Evolutionary conservation across 2,797 vertebrate genomes (phyloP), one percentile per base, ranked within the genome.

Genomic region (Mastacembelus armatus): DNA sequence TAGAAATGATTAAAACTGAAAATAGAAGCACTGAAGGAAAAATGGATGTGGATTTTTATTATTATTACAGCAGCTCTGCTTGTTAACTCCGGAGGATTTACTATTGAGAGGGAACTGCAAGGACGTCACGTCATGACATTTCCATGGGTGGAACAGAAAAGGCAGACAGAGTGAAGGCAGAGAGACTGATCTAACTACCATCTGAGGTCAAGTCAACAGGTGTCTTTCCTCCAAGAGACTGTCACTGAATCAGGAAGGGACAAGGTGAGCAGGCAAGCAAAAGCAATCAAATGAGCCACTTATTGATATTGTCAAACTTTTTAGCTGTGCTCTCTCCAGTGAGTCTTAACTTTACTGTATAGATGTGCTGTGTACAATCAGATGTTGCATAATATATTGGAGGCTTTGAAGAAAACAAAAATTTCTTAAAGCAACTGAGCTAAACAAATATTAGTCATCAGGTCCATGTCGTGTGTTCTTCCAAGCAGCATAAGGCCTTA

Each of bases 371-470:
- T 69, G 75, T 66, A 68, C 80, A 85, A 81, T 74, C 71, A 61
- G 42, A 55, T 66, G 72, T 89, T 88, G 72, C 66, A 44, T 85
- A 85, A 90, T 52, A 61, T 82, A 74, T 81, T 72, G 65, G 72
- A 74, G 67, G 66, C 69, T 82, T 78, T 71, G 52, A 78, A 71
- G 52, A 81, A 73, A 81, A 79, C 56, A 10, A 56, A 71, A 87
- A 82, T 70, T 66, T 71, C 65, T 84, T 74, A 74, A 80, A 72
- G 71, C 79, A 85, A 66, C 73, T 10, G 76, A 85, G 58, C 84
- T 86, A 91, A 88, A 91, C 88, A 86, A 86, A 84, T 58, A 83
- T 88, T 81, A 90, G 80, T 86, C 86, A 90, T 78, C 38, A 5
- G 50, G 68, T 67, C 72, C 57, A 69, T 71, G 79, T 84, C 5